These are phyloP conservation scores for Eupristina koningsbergeri DNA, from an alignment of 1,140 invertebrate genomes.

Conservation along the genomic window DNA sequence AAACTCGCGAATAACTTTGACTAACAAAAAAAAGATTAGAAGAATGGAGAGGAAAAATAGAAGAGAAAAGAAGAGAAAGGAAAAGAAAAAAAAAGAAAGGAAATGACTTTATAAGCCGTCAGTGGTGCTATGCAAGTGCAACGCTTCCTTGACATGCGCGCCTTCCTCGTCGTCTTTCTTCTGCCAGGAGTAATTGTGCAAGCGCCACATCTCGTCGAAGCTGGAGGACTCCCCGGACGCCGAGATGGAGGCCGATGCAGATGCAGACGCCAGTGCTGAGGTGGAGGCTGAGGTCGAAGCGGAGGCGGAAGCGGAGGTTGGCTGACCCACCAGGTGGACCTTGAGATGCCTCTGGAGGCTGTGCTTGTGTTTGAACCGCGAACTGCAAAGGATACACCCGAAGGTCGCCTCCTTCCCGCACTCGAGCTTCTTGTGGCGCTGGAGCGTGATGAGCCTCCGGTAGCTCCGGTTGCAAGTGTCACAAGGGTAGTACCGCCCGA, in stretches of 20 bases:
- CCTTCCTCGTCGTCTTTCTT: too few species aligned
- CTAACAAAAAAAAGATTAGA: too few species aligned
- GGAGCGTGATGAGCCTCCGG: conserved; percentile 64
- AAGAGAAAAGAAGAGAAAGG: too few species aligned
- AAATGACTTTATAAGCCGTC: too few species aligned
- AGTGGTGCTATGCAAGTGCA: neutral
- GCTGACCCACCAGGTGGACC: conserved; percentile 51
- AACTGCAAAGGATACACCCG: conserved; percentile 64
- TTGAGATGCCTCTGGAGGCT: conserved; percentile 68
- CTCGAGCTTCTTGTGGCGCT: conserved; percentile 70
- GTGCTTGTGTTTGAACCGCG: conserved; percentile 70
- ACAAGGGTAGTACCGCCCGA: conserved; percentile 52
- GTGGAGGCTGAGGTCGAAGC: too few species aligned
- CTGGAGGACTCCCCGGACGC: neutral
- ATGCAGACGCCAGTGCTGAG: too few species aligned
- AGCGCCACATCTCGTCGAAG: conserved; percentile 32
- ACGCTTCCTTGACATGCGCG: too few species aligned
- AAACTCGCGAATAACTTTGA: too few species aligned
- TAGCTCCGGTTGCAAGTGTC: conserved; percentile 67
- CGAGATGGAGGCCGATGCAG: too few species aligned
- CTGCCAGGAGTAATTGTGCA: conserved; percentile 38
- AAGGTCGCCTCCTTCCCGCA: conserved; percentile 70
- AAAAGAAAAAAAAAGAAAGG: too few species aligned
- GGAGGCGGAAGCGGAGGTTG: too few species aligned
- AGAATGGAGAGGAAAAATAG: too few species aligned